Conservation (phyloP, 2,113 vertebrate genomes). For the Dinomys branickii region DNA sequence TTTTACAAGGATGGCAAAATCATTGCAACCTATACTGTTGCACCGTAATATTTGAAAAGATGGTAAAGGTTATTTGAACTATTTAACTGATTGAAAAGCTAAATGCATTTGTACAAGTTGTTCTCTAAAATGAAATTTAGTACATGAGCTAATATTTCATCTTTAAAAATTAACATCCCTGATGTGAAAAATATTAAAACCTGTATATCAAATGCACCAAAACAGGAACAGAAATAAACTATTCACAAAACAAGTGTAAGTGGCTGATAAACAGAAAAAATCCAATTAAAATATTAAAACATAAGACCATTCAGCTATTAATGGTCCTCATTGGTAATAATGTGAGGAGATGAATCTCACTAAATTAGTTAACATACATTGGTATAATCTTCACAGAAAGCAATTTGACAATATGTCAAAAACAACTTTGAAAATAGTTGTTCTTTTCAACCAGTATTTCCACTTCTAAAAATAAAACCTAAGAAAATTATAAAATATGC, state of each 20-base stretch:
- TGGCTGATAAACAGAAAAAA: not conserved
- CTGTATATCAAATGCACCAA: not conserved
- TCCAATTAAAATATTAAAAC: constrained; percentile 13
- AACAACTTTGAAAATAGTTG: not conserved
- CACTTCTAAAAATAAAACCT: constrained; percentile 44
- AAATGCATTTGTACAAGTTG: not conserved
- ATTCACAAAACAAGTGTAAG: not conserved
- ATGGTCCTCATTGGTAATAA: not conserved
- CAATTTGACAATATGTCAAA: constrained; percentile 20
- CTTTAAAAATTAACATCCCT: not conserved
- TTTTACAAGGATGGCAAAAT: not conserved
- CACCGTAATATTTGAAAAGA: constrained; percentile 35
- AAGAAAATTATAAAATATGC: constrained; percentile 44
- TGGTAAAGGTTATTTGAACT: constrained; percentile 11
- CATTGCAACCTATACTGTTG: not conserved
- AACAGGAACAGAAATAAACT: not conserved
- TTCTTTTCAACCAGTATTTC: not conserved
- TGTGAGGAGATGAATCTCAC: not conserved
- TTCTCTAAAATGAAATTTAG: constrained; percentile 58
- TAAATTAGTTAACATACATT: not conserved
- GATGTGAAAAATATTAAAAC: constrained; percentile 7
- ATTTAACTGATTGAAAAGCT: not conserved
- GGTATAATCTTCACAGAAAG: not conserved
- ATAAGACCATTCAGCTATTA: not conserved
- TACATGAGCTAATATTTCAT: not conserved